Base-by-base conservation (phyloP, 1,140 invertebrate genomes). In the Drosophila tristis region DNA sequence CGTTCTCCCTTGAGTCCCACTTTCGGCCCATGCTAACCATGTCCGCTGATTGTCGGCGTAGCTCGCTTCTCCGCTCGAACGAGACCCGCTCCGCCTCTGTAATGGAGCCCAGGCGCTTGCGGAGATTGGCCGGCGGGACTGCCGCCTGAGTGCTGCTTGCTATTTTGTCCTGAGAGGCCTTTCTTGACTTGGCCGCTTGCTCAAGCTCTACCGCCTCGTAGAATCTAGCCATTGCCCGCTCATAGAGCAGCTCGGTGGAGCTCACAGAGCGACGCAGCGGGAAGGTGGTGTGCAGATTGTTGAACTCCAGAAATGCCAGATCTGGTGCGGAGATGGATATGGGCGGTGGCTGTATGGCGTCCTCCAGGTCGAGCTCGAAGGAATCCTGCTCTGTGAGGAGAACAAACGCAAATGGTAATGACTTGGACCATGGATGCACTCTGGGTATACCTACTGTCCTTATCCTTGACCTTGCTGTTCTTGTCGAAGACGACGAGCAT, bases 311-410 rank as follows among this genome's bases (percentile, higher is more conserved):
- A 13, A 93, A 91, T 65, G 94, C 94, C 47, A 97, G 89, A 89
- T 97, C 96, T 0, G 96, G 96, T 2, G 96, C 94, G 1, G 96
- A 97, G 20, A 96, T 92, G 0, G 96, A 97, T 59, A 97, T 94
- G 1, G 96, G 96, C 2, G 96, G 96, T 29, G 96, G 94, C 49
- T 95, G 93, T 11, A 95, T 91, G 56, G 94, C 93, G 50, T 95
- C 94, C 66, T 94, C 94, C 50, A 94, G 84, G 68, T 94, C 93
- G 73, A 94, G 91, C 91, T 94, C 93, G 78, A 94, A 93, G 60
- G 94, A 94, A 92, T 94, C 93, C 92, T 94, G 94, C 81, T 94
- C 82, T 82, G 73, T 2, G 31, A 11, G 5, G 13, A 4, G 13
- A 47, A 31, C 26, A 64, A 63, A 73, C 11, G 23, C 9, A 62